Evolutionary conservation across 2,888 invertebrate species (phyloP).

Genomic region (Aporophyla lueneburgensis): DNA sequence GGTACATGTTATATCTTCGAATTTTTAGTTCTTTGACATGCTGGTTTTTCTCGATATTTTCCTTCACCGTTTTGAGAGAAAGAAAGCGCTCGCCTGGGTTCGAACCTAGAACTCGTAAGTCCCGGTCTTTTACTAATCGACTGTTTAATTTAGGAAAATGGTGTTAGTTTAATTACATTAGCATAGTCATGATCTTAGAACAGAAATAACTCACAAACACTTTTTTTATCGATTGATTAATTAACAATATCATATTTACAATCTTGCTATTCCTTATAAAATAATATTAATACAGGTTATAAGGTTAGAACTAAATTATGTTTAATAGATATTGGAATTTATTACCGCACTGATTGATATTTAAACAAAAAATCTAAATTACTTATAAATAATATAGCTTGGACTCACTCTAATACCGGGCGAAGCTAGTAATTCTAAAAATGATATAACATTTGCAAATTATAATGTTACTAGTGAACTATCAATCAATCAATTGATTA

Average conservation of each 20-base stretch:
- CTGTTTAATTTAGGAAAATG: neutral
- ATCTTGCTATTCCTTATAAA: constrained; percentile 25
- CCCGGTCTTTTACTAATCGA: too few relatives aligned
- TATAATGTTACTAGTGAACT: constrained; percentile 38
- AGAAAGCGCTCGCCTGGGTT: too few relatives aligned
- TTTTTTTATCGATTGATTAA: constrained; percentile 43
- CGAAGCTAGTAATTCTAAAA: constrained; percentile 36
- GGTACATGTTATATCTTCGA: too few relatives aligned
- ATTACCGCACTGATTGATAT: constrained; percentile 57
- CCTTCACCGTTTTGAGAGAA: too few relatives aligned
- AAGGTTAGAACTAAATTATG: constrained; percentile 57
- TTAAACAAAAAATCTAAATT: constrained; percentile 53
- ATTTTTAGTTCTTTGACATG: too few relatives aligned
- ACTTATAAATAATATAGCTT: constrained; percentile 37
- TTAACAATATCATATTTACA: constrained; percentile 45
- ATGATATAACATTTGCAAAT: constrained; percentile 45
- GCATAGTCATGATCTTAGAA: constrained; percentile 13
- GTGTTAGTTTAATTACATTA: constrained; percentile 22
- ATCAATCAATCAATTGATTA: constrained; percentile 62
- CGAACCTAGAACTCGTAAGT: too few relatives aligned
- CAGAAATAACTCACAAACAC: constrained; percentile 21
- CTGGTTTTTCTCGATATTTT: too few relatives aligned
- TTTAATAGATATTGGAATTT: constrained; percentile 57
- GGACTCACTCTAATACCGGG: constrained; percentile 7
- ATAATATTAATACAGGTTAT: constrained; percentile 47